A percentile compares a stretch with the other conserved stretches of the same genome.
Conservation (phyloP, 2,113 vertebrate genomes). For the Baryphthengus martii region DNA sequence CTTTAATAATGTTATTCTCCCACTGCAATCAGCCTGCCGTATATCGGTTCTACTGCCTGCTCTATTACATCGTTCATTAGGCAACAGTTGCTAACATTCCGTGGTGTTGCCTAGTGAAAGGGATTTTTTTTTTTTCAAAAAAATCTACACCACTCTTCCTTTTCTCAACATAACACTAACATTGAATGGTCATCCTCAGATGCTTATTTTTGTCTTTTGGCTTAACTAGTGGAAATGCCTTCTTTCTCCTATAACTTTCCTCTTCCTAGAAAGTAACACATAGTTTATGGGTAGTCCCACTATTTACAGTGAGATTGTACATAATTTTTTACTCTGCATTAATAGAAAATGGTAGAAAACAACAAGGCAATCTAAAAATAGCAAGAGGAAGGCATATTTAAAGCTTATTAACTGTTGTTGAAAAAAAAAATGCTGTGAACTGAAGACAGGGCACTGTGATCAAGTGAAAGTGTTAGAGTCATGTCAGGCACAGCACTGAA, state of each 20-base stretch:
- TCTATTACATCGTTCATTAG: background rate
- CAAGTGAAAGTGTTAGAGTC: background rate
- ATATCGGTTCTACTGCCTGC: background rate
- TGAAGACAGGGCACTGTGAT: background rate
- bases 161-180: background rate
- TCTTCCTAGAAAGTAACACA: background rate
- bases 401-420: background rate
- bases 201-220: background rate
- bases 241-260: background rate
- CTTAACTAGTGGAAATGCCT: background rate
- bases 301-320: background rate
- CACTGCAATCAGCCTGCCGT: background rate
- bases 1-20: background rate
- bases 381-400: background rate
- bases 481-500: background rate
- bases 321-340: background rate
- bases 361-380: background rate
- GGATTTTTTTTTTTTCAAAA: background rate
- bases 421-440: background rate
- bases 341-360: background rate
- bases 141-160: background rate
- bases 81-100: background rate
- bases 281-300: accelerated
- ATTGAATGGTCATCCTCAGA: background rate
- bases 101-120: background rate